Evolutionary conservation across 2,888 invertebrate species (phyloP).

Genomic region (Penaeus monodon): DNA sequence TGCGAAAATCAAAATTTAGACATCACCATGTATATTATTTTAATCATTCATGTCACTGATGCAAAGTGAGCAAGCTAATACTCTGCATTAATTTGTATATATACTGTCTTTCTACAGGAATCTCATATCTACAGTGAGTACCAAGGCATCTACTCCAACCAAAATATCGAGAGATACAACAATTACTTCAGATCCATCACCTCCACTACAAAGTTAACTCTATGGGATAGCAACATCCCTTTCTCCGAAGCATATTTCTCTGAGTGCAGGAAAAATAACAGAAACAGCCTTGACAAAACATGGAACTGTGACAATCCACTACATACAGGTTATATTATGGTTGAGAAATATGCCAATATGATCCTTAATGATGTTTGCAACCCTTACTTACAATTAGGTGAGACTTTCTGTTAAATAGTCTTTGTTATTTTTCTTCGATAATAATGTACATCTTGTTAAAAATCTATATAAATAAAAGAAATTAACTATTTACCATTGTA

Average conservation of each 20-base stretch:
- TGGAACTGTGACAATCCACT: constrained; percentile 46
- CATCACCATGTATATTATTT: no score
- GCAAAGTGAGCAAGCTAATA: no score
- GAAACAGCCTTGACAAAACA: constrained; percentile 23
- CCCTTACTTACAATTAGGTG: constrained; percentile 14
- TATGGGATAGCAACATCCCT: constrained; percentile 45
- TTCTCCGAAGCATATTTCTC: constrained; percentile 29
- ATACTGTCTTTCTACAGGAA: constrained; percentile 15
- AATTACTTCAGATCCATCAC: constrained; percentile 2
- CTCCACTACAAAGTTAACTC: constrained; percentile 5
- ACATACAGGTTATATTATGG: constrained; percentile 38
- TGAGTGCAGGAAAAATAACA: constrained; percentile 8
- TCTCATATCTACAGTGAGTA: constrained; percentile 34
- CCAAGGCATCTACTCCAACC: constrained; percentile 31
- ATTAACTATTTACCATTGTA: no score
- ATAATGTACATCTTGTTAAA: no score
- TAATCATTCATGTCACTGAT: no score
- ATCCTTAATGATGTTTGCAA: constrained; percentile 45
- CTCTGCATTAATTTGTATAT: no score
- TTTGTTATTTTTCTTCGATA: no score
- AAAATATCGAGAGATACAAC: constrained; percentile 41
- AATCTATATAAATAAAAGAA: no score
- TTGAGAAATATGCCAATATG: constrained; percentile 41
- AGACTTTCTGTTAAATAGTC: constrained; percentile 1
- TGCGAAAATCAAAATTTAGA: background rate